Conservation (phyloP, 64 coral and sea anemone species). For the Pocillopora damicornis region DNA sequence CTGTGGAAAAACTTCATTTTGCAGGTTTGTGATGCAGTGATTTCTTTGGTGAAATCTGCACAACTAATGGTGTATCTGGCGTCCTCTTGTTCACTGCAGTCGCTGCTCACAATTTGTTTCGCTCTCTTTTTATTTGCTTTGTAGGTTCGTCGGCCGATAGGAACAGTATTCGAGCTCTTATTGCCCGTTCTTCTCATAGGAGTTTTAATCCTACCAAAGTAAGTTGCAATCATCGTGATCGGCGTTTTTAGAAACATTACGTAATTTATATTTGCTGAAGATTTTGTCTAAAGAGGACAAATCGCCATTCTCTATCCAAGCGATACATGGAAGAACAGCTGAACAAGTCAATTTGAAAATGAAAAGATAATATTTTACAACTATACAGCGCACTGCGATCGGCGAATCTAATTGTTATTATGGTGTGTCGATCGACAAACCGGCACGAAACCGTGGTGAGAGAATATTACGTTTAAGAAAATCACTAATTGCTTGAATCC, state of each 20-base stretch:
- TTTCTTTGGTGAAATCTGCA: not conserved
- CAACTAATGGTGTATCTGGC: not conserved
- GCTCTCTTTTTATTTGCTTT: not conserved
- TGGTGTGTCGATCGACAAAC: too few species aligned
- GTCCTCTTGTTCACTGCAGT: not conserved
- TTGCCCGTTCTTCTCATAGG: conserved; percentile 71
- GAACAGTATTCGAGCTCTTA: conserved; percentile 85
- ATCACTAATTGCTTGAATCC: too few species aligned
- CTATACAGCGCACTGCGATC: not conserved
- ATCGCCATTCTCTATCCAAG: not conserved
- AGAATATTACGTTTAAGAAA: too few species aligned
- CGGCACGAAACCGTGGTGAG: too few species aligned
- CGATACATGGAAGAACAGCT: not conserved
- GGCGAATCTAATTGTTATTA: too few species aligned
- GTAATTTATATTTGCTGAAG: not conserved
- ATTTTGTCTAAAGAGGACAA: not conserved
- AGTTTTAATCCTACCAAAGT: conserved; percentile 87
- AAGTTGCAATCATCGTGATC: not conserved
- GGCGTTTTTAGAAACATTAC: not conserved
- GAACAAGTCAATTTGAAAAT: not conserved
- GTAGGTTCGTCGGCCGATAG: conserved; percentile 81
- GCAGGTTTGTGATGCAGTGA: conserved; percentile 54
- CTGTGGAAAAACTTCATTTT: conserved; percentile 99
- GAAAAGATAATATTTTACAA: not conserved
- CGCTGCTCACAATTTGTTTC: not conserved